A percentile compares a stretch with the other conserved stretches of the same genome.
Evolutionary conservation across 2,888 invertebrate genomes (phyloP).

Genomic region (Archips crataeganus): DNA sequence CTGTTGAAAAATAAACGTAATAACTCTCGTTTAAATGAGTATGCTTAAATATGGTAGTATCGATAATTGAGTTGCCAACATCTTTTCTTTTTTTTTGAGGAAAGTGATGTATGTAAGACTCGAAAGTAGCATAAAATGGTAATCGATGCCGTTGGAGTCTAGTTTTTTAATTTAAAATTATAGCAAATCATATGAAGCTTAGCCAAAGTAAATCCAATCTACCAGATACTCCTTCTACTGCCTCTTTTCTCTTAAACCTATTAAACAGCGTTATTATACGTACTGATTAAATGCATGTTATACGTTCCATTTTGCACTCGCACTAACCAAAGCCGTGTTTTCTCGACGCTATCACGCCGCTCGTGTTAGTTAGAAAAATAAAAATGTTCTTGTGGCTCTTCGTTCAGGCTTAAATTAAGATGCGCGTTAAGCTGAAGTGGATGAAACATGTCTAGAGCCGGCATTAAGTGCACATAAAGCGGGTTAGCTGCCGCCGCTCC

Average conservation of each 20-base stretch:
- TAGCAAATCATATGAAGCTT: not conserved
- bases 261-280: not conserved
- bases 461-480: slow-evolving; percentile 81
- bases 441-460: slow-evolving; percentile 74
- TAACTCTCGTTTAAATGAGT: no score
- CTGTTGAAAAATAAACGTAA: no score
- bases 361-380: slow-evolving; percentile 27
- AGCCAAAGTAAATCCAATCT: not conserved
- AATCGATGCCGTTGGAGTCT: no score
- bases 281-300: slow-evolving; percentile 1
- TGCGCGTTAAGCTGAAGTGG: slow-evolving; percentile 74
- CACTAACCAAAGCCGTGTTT: not conserved
- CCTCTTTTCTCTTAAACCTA: not conserved
- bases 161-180: not conserved
- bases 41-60: no score
- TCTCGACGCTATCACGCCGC: not conserved
- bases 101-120: no score
- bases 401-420: slow-evolving; percentile 74
- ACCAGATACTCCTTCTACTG: not conserved
- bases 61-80: no score
- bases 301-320: not conserved
- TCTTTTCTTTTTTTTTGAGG: no score
- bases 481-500: slow-evolving; percentile 68
- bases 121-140: no score
- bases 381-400: slow-evolving; percentile 60